phyloP scores from a whole-genome alignment of 2,797 vertebrate species.

The Megalops cyprinoides region DNA sequence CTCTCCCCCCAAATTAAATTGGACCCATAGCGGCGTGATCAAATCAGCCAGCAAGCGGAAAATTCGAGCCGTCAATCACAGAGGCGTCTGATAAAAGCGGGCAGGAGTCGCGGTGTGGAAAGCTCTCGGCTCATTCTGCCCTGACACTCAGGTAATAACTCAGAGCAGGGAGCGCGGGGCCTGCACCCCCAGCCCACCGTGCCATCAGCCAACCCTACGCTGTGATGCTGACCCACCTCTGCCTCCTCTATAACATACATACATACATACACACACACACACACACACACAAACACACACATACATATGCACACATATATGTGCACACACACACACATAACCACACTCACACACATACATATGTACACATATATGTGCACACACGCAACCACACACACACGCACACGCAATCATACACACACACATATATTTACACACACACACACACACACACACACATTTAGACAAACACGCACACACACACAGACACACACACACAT shows the following conservation, averaged over 20 bases:
- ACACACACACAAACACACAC: too few relatives aligned
- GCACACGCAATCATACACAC: not conserved
- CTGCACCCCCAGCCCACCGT: not conserved
- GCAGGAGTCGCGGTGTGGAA: constrained; percentile 67
- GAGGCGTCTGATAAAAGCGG: constrained; percentile 75
- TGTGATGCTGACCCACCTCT: not conserved
- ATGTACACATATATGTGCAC: too few relatives aligned
- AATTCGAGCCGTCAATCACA: constrained; percentile 78
- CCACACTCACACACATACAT: too few relatives aligned
- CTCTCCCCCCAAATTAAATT: constrained; percentile 82
- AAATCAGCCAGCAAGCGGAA: constrained; percentile 80
- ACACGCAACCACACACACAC: not conserved
- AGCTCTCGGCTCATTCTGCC: constrained; percentile 72
- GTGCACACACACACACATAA: too few relatives aligned
- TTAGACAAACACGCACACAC: not conserved
- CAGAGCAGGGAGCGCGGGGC: constrained; percentile 57
- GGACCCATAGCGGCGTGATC: constrained; percentile 78
- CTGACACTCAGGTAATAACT: constrained; percentile 75
- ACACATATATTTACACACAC: constrained; percentile 31
- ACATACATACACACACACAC: too few relatives aligned
- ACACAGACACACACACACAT: not conserved
- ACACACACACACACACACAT: constrained; percentile 30
- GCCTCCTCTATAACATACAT: not conserved
- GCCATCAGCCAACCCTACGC: not conserved
- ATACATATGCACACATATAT: too few relatives aligned